phyloP scores from a whole-genome alignment of 2,888 invertebrate species.

The Nemotelus pantherinus region DNA sequence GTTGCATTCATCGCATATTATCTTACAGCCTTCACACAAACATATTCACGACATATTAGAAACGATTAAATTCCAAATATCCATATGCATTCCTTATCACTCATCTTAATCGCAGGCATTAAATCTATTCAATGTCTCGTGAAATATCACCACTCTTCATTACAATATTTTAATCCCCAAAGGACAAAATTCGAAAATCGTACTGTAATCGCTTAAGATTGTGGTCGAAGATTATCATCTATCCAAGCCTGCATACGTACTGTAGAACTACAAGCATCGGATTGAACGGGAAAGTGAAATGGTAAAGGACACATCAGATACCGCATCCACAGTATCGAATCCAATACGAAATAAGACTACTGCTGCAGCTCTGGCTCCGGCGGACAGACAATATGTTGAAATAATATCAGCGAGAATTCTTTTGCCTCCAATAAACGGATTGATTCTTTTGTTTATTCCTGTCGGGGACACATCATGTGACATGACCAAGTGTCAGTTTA shows the following conservation, averaged over 20 bases:
- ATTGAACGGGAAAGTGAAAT: conserved; percentile 2
- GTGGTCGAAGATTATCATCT: conserved; percentile 41
- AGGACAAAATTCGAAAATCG: conserved; percentile 22
- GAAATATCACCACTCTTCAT: background rate
- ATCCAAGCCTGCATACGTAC: background rate
- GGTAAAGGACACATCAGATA: conserved; percentile 36
- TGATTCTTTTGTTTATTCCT: conserved; percentile 41
- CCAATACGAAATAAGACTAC: conserved; percentile 2
- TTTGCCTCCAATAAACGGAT: conserved; percentile 46
- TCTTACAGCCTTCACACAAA: too few species aligned
- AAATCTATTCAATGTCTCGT: background rate
- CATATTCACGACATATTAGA: too few species aligned
- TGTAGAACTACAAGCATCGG: background rate
- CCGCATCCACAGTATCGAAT: conserved; percentile 10
- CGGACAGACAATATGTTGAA: conserved; percentile 41
- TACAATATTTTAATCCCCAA: conserved; percentile 6
- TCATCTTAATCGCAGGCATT: background rate
- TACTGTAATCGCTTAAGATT: conserved; percentile 42
- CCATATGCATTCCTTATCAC: background rate
- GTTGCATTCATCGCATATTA: too few species aligned
- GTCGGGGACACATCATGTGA: conserved; percentile 33
- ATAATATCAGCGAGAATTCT: conserved; percentile 39
- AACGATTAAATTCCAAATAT: too few species aligned
- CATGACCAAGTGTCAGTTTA: conserved; percentile 47
- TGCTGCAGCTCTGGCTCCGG: background rate